A percentile compares a stretch with the other conserved stretches of the same genome.
Evolutionary conservation across 2,797 vertebrate genomes (phyloP).

Genomic region (Emys orbicularis): DNA sequence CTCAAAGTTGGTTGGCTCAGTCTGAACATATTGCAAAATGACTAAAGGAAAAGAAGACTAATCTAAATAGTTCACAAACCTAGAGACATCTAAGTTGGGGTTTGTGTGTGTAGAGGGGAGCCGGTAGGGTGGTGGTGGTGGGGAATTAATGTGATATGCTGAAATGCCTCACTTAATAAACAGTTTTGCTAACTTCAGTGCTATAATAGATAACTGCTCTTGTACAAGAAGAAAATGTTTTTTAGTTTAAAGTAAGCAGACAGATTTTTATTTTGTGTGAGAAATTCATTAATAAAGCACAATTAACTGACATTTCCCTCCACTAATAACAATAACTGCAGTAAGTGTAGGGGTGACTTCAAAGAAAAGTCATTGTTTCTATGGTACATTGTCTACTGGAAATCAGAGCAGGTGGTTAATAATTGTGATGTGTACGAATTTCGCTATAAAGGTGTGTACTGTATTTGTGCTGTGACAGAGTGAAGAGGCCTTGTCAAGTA

Average conservation of each 20-base stretch:
- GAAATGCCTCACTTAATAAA: not conserved
- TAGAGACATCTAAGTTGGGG: not conserved
- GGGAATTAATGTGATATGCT: not conserved
- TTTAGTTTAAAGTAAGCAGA: not conserved
- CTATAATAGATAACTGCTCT: not conserved
- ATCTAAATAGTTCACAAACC: slow-evolving; percentile 34
- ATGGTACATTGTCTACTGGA: not conserved
- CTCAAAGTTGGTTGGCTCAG: not conserved
- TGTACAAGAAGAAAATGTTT: not conserved
- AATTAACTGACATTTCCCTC: not conserved
- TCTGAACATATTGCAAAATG: slow-evolving; percentile 46
- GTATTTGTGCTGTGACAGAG: not conserved
- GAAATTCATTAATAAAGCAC: not conserved
- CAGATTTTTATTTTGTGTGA: not conserved
- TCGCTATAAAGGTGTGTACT: fast-evolving
- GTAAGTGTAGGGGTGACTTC: not conserved
- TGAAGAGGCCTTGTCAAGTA: not conserved
- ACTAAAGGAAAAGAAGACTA: not conserved
- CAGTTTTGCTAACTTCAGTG: not conserved
- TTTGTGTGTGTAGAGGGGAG: not conserved
- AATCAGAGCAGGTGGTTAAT: slow-evolving; percentile 5
- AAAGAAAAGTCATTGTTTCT: not conserved
- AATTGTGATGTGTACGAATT: not conserved
- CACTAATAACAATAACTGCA: not conserved
- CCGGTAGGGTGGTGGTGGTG: not conserved